A percentile compares a stretch with the other conserved stretches of the same genome.
These are phyloP conservation scores for Varecia variegata DNA, from an alignment of 2,797 vertebrate species.

Conservation along the genomic window DNA sequence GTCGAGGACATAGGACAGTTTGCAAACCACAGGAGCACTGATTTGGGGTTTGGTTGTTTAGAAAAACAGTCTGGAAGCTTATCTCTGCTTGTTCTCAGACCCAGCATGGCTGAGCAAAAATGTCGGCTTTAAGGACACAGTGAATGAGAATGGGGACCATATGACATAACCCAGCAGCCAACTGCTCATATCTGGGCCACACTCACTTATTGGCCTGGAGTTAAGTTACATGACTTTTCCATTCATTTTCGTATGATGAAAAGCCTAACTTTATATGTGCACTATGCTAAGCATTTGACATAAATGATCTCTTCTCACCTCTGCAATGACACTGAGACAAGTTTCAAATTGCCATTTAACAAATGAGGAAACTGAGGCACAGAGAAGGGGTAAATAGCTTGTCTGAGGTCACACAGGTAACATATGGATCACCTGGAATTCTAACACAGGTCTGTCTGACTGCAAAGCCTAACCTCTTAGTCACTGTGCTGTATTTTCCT, in stretches of 20 bases:
- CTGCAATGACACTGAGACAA: neutral
- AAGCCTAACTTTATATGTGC: neutral
- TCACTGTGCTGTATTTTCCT: neutral
- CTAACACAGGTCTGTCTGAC: neutral
- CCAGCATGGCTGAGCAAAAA: neutral
- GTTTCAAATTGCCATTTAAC: neutral
- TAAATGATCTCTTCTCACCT: neutral
- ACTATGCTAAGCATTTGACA: neutral
- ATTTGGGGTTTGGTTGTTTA: slow-evolving; percentile 1
- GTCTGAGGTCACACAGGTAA: neutral
- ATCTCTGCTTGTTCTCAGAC: neutral
- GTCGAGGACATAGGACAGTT: neutral
- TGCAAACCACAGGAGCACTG: neutral
- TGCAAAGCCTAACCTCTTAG: neutral
- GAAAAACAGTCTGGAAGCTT: neutral
- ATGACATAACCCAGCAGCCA: neutral
- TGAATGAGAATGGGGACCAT: neutral
- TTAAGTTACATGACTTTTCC: neutral
- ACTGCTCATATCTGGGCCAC: neutral
- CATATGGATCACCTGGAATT: neutral
- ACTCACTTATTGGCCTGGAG: neutral
- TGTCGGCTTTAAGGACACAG: neutral
- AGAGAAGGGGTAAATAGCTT: neutral
- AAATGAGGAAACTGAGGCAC: neutral
- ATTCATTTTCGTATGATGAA: neutral